Conservation (phyloP, 2,797 vertebrate species). For the Helostoma temminkii region DNA sequence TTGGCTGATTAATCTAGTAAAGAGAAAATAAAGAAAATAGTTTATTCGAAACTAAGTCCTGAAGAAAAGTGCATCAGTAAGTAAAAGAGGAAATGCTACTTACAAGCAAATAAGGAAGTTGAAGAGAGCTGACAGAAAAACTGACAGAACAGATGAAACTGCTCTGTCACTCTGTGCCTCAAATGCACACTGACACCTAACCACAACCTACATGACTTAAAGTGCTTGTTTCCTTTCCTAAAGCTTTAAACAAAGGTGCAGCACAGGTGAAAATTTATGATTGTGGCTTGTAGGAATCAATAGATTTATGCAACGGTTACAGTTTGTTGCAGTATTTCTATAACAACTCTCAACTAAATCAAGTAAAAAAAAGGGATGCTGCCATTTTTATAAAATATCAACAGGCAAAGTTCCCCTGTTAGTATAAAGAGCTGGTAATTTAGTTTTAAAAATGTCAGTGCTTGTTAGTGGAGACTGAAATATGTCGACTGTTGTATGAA, state of each 20-base stretch:
- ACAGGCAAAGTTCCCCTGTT: neutral
- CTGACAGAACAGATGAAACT: slow-evolving; percentile 64
- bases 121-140: slow-evolving; percentile 59
- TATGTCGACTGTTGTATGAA: neutral
- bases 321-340: too few species aligned
- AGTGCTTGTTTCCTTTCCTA: slow-evolving; percentile 30
- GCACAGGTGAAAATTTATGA: neutral
- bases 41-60: neutral
- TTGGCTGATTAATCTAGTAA: neutral
- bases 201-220: slow-evolving; percentile 8
- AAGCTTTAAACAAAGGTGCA: neutral
- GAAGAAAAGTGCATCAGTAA: slow-evolving; percentile 15
- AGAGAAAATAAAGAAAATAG: neutral
- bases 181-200: slow-evolving; percentile 8
- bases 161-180: slow-evolving; percentile 16
- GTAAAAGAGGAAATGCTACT: slow-evolving; percentile 75
- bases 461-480: neutral
- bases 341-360: neutral
- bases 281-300: too few species aligned
- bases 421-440: neutral
- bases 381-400: neutral
- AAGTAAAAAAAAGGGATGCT: neutral
- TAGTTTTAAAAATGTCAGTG: too few species aligned
- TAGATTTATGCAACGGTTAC: too few species aligned
- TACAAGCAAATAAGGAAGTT: slow-evolving; percentile 71